Conservation (phyloP, 2,113 vertebrate genomes). For the Macquaria australasica region DNA sequence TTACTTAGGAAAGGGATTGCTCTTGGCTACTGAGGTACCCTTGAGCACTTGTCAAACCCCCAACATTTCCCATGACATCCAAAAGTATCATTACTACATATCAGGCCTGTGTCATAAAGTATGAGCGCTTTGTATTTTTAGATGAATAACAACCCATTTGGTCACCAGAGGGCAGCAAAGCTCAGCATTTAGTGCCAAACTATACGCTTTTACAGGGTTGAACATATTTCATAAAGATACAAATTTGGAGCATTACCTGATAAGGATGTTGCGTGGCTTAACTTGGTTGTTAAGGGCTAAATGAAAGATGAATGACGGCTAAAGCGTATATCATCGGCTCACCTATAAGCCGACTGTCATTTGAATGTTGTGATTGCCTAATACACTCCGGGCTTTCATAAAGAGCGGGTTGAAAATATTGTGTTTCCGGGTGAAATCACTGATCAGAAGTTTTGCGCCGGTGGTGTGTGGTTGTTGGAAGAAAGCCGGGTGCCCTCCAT, state of each 20-base stretch:
- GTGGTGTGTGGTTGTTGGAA: not conserved
- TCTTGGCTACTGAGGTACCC: not conserved
- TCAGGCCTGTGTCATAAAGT: not conserved
- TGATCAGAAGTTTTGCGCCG: conserved; percentile 35
- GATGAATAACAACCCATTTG: not conserved
- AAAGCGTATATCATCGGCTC: not conserved
- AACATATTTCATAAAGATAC: not conserved
- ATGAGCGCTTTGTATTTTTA: not conserved
- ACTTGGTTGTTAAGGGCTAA: not conserved
- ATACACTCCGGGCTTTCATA: not conserved
- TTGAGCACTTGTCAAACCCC: not conserved
- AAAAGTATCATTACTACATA: not conserved
- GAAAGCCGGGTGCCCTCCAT: conserved; percentile 1
- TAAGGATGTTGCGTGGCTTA: rapidly evolving
- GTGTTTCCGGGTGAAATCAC: conserved; percentile 73
- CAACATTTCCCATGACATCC: not conserved
- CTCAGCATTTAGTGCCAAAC: not conserved
- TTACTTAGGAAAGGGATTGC: not conserved
- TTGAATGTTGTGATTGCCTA: too few relatives aligned
- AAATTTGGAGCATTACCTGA: too few relatives aligned
- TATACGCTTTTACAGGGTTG: rapidly evolving
- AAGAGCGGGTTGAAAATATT: conserved; percentile 20
- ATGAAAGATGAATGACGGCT: not conserved
- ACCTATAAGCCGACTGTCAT: too few relatives aligned
- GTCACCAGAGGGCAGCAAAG: conserved; percentile 63